Conservation (phyloP, 2,888 invertebrate species). For the Byasa hedistus region DNA sequence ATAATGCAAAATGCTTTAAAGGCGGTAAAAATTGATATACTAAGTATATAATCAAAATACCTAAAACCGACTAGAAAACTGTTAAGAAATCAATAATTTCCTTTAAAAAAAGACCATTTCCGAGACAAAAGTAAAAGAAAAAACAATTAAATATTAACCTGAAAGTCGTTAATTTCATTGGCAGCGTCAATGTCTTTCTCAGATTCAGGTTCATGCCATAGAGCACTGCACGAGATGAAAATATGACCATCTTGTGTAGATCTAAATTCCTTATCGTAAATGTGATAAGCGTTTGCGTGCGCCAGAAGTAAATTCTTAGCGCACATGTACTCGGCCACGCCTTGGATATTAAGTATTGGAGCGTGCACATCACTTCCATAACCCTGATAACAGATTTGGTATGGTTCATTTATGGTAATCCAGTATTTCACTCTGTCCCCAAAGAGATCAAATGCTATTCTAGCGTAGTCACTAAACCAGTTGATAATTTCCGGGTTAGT, state of each 20-base stretch:
- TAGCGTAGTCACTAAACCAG: slow-evolving; percentile 68
- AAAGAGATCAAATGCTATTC: slow-evolving; percentile 56
- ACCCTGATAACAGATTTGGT: slow-evolving; percentile 52
- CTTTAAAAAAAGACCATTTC: no score
- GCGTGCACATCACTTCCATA: slow-evolving; percentile 56
- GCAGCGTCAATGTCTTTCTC: slow-evolving; percentile 65
- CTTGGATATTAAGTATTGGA: slow-evolving; percentile 54
- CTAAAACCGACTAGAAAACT: background rate
- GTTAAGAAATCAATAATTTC: background rate
- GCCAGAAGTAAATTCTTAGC: slow-evolving; percentile 71
- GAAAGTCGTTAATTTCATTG: slow-evolving; percentile 54
- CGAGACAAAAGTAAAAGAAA: no score
- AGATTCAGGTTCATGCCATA: slow-evolving; percentile 69
- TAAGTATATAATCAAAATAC: no score
- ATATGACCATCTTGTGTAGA: slow-evolving; percentile 56
- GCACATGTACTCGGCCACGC: slow-evolving; percentile 71
- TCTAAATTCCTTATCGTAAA: slow-evolving; percentile 57
- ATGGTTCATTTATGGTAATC: slow-evolving; percentile 80
- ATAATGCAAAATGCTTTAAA: no score
- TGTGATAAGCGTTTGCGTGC: slow-evolving; percentile 70
- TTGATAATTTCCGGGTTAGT: slow-evolving; percentile 59
- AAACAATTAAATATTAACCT: slow-evolving; percentile 27
- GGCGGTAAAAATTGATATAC: no score
- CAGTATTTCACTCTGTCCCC: slow-evolving; percentile 74
- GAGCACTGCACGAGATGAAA: slow-evolving; percentile 75